phyloP scores from a whole-genome alignment of 2,113 vertebrate species.

The Mirounga angustirostris region DNA sequence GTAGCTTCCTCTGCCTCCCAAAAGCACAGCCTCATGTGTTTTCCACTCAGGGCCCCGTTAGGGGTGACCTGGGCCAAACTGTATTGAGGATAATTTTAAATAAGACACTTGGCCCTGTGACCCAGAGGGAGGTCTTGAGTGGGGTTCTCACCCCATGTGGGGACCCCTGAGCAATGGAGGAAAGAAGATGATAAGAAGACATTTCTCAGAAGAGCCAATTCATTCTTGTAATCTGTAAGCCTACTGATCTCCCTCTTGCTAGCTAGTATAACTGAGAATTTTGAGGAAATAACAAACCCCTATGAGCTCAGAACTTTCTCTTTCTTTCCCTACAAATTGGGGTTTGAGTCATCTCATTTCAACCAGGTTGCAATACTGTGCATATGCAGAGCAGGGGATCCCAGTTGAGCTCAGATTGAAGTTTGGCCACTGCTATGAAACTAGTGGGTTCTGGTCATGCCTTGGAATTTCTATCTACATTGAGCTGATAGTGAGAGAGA shows the following conservation, averaged over 20 bases:
- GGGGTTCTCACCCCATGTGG: neutral
- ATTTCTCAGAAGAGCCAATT: neutral
- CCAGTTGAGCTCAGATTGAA: neutral
- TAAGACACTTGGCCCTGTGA: neutral
- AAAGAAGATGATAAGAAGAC: constrained; percentile 21
- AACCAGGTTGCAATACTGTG: neutral
- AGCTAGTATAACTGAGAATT: neutral
- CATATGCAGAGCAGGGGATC: neutral
- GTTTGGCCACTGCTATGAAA: neutral
- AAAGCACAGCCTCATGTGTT: neutral
- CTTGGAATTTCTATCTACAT: neutral
- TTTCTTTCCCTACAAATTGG: neutral
- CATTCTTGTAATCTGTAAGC: neutral
- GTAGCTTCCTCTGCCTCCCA: neutral
- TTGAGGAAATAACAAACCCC: constrained; percentile 18
- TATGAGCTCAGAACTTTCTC: neutral
- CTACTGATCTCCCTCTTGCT: neutral
- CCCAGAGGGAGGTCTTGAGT: neutral
- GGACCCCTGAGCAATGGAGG: neutral
- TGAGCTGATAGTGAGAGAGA: neutral
- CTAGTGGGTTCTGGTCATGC: neutral
- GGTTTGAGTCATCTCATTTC: neutral
- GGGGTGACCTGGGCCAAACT: neutral
- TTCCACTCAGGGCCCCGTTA: neutral
- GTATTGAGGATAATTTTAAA: neutral